Conservation (phyloP, 2,888 invertebrate genomes). For the Netelia fuscicornis region DNA sequence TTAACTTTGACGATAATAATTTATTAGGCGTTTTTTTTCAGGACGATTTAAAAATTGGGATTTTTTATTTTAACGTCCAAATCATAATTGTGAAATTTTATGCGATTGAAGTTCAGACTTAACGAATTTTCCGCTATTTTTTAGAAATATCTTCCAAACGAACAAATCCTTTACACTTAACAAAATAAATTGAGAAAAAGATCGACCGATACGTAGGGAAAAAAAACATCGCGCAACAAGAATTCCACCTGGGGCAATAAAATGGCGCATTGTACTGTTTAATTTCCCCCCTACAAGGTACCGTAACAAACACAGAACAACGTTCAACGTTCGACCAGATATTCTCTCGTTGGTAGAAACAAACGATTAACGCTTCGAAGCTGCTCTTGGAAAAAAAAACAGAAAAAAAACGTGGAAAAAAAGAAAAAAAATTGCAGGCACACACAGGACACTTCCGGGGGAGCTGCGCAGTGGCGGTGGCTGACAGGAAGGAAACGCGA, state of each 20-base stretch:
- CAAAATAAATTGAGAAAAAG: too few species aligned
- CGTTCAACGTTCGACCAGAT: conserved; percentile 36
- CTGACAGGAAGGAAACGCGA: conserved; percentile 84
- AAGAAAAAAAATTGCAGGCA: conserved; percentile 61
- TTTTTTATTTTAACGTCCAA: too few species aligned
- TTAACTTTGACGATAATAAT: too few species aligned
- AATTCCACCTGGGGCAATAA: not conserved
- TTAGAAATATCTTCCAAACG: too few species aligned
- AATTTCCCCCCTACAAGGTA: not conserved
- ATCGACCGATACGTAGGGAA: not conserved
- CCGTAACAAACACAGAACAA: not conserved
- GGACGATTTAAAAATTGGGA: too few species aligned
- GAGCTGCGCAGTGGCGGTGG: conserved; percentile 64
- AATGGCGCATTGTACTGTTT: not conserved
- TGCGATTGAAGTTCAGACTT: too few species aligned
- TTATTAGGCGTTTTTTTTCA: too few species aligned
- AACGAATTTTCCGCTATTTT: too few species aligned
- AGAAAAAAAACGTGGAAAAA: not conserved
- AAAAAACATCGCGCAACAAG: not conserved
- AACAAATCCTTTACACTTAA: too few species aligned
- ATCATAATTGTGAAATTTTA: too few species aligned
- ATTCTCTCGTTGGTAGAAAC: conserved; percentile 50
- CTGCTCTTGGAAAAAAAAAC: conserved; percentile 62
- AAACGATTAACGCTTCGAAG: conserved; percentile 71
- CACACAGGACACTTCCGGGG: conserved; percentile 72